These are phyloP conservation scores for Diachrysia chrysitis DNA, from an alignment of 2,888 invertebrate species.

Conservation along the genomic window DNA sequence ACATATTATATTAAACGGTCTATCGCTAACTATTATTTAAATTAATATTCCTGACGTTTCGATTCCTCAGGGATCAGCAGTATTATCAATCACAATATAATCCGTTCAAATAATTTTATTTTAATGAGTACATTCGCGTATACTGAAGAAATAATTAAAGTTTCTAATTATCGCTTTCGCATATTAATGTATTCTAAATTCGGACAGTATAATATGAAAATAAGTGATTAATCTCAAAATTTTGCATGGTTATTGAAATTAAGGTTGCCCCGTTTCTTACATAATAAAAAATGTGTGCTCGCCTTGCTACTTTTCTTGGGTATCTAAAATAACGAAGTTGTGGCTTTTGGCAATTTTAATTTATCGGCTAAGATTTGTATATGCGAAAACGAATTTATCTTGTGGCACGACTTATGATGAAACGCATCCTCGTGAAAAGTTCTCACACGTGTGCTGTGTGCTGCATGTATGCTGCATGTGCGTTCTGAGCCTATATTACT, in stretches of 20 bases:
- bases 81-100: no score
- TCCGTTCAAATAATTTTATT: no score
- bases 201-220: neutral
- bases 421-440: conserved; percentile 1
- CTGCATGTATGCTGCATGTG: neutral
- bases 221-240: neutral
- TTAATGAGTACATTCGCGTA: no score
- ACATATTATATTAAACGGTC: no score
- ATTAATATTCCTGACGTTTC: no score
- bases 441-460: neutral
- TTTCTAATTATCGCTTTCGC: no score
- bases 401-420: neutral
- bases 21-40: no score
- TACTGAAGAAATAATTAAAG: no score
- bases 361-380: neutral
- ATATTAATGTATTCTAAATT: neutral
- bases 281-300: neutral
- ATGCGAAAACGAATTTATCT: neutral
- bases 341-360: neutral
- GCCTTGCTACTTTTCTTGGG: no score
- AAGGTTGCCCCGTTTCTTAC: neutral
- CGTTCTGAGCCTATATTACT: neutral
- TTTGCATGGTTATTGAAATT: neutral
- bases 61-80: no score
- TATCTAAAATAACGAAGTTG: neutral